Percentiles rank a stretch among this genome's conserved stretches.
phyloP scores from a whole-genome alignment of 2,888 invertebrate species.

The Coecobrya sp. region DNA sequence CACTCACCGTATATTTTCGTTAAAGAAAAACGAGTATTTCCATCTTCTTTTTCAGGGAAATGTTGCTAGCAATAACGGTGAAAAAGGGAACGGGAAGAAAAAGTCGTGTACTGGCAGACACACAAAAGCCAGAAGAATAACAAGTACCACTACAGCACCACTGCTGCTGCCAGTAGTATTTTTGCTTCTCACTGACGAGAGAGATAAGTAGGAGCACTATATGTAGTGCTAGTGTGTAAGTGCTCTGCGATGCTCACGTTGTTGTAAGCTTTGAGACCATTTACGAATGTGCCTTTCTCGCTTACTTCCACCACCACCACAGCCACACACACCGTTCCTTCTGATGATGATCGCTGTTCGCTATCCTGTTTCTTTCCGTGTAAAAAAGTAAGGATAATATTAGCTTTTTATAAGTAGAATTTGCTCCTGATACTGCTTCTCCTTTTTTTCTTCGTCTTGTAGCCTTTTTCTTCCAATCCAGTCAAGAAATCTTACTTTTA shows the following conservation, averaged over 20 bases:
- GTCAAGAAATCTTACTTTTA: conserved; percentile 33
- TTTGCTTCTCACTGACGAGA: conserved; percentile 48
- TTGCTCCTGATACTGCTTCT: conserved; percentile 37
- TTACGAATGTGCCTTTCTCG: conserved; percentile 54
- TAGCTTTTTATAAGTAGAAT: conserved; percentile 37
- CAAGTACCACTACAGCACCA: conserved; percentile 57
- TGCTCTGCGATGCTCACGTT: conserved; percentile 50
- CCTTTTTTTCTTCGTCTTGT: not conserved
- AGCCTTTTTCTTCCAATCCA: conserved; percentile 23
- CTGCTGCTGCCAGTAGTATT: conserved; percentile 38
- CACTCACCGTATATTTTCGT: conserved; percentile 31
- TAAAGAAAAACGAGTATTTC: conserved; percentile 19
- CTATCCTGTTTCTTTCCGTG: conserved; percentile 32
- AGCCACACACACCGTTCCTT: conserved; percentile 1
- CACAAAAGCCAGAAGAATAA: conserved; percentile 52
- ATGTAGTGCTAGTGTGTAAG: conserved; percentile 34
- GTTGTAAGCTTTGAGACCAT: conserved; percentile 49
- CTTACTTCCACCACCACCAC: conserved; percentile 1
- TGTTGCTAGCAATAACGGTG: conserved; percentile 3
- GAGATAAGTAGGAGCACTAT: conserved; percentile 49
- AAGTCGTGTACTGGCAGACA: conserved; percentile 28
- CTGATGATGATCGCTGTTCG: conserved; percentile 29
- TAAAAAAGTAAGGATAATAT: conserved; percentile 26
- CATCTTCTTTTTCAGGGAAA: conserved; percentile 19
- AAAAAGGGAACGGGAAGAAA: conserved; percentile 38